Evolutionary conservation across 2,113 vertebrate species (phyloP), one percentile per base, ranked within the genome.

Genomic region (Notothenia coriiceps): DNA sequence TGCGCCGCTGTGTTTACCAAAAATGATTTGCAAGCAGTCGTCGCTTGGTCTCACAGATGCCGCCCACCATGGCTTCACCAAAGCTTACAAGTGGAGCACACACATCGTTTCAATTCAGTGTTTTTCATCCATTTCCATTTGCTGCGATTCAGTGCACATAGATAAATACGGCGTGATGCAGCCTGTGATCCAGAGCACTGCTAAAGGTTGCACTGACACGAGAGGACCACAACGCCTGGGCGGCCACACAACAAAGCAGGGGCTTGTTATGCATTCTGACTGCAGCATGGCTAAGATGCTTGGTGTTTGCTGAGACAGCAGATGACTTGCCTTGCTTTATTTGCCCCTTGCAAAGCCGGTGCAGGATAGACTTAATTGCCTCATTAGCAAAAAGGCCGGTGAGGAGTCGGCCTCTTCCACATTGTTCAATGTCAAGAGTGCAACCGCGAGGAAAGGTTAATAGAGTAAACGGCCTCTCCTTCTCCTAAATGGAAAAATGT

Each of bases 261-360:
- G 63, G 49, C 73, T 76, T 55, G 74, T 84, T 93, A 69, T 81
- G 72, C 65, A 89, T 90, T 92, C 90, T 59, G 79, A 77, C 74
- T 66, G 87, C 84, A 61, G 82, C 52, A 11, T 29, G 43, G 72
- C 55, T 81, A 47, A 87, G 83, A 88, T 67, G 65, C 83, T 84
- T 70, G 84, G 74, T 89, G 89, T 95, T 93, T 92, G 92, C 93
- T 94, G 93, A 94, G 90, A 78, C 93, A 91, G 93, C 93, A 94
- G 85, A 91, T 87, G 88, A 93, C 80, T 91, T 65, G 81, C 74
- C 80, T 84, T 74, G 79, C 90, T 90, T 88, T 83, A 77, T 56
- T 59, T 55, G 86, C 87, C 88, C 79, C 76, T 85, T 74, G 82
- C 82, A 85, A 88, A 85, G 83, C 83, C 86, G 82, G 79, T 70